phyloP scores from a whole-genome alignment of 2,113 vertebrate genomes.

The Hyaena hyaena region DNA sequence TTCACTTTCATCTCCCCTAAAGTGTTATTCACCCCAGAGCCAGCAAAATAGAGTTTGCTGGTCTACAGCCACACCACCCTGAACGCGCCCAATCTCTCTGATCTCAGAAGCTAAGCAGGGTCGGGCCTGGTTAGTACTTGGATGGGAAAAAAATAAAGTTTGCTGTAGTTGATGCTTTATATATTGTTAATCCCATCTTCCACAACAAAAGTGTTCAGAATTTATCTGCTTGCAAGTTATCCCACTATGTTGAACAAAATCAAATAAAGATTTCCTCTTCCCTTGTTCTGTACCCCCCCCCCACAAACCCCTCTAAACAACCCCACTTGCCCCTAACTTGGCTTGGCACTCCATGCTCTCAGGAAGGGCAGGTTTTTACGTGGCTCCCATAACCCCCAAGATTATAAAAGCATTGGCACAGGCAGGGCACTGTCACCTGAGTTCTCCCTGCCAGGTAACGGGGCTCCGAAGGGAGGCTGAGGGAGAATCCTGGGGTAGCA shows the following conservation, averaged over 20 bases:
- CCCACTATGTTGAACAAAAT: neutral
- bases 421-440: neutral
- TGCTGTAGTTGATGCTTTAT: neutral
- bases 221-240: neutral
- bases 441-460: neutral
- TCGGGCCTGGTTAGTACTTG: no score
- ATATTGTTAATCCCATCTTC: neutral
- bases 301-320: fast-evolving
- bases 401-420: neutral
- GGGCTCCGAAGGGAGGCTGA: neutral
- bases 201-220: neutral
- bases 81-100: no score
- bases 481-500: neutral
- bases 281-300: neutral
- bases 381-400: fast-evolving
- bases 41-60: neutral
- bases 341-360: neutral
- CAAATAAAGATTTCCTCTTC: neutral
- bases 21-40: neutral
- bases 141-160: neutral
- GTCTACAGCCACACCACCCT: no score
- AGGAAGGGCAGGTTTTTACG: neutral
- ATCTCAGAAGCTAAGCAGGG: no score
- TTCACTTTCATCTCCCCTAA: neutral
- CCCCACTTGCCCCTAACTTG: fast-evolving